Percentiles rank a stretch among this genome's conserved stretches.
phyloP scores from a whole-genome alignment of 2,113 vertebrate species.

The Bombycilla garrulus region DNA sequence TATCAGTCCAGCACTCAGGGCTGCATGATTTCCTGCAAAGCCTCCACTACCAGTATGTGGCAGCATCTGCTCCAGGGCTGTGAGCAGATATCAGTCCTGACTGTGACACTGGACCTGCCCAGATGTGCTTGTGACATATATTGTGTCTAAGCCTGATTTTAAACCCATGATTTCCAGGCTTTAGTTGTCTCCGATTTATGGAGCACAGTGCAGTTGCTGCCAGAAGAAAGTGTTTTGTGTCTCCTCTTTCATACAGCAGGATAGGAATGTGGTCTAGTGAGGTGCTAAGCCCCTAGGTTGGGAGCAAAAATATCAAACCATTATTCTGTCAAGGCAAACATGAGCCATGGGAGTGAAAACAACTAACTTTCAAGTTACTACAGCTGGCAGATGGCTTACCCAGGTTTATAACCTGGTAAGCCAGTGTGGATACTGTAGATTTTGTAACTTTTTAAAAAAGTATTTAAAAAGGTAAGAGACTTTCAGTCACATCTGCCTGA shows the following conservation, averaged over 20 bases:
- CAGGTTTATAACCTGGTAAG: neutral
- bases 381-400: neutral
- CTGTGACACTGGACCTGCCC: neutral
- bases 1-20: neutral
- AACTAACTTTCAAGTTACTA: neutral
- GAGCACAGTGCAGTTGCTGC: neutral
- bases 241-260: neutral
- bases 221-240: neutral
- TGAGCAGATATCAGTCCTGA: neutral
- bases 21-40: neutral
- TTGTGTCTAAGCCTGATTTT: neutral
- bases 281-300: neutral
- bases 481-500: neutral
- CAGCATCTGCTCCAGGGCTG: neutral
- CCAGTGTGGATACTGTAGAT: neutral
- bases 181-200: neutral
- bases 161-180: neutral
- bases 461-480: neutral
- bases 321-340: neutral
- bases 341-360: neutral
- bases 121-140: neutral
- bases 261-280: neutral
- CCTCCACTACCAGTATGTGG: neutral
- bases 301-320: neutral
- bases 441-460: neutral